Evolutionary conservation across 2,113 vertebrate genomes (phyloP), one percentile per base, ranked within the genome.

Genomic region (Urocynchramus pylzowi): DNA sequence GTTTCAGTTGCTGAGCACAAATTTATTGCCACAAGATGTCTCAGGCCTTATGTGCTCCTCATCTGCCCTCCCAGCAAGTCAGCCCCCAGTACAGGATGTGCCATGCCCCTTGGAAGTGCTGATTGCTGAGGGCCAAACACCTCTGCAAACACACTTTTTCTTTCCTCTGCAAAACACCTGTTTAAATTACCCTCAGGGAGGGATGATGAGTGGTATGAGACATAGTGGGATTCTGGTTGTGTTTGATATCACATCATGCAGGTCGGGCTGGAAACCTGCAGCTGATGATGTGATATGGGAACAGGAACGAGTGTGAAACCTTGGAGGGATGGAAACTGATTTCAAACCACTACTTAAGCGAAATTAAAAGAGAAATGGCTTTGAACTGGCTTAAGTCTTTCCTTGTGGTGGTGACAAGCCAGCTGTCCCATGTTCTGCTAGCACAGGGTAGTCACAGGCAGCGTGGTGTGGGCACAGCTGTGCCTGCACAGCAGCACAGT

Each of bases 401-500:
- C 41, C 27, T 30, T 31, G 52, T 24, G 19, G 33, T 63, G 63
- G 42, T 45, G 50, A 24, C 42, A 52, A 44, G 24, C 19, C 23
- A 19, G 24, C 54, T 56, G 45, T 76, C 49, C 22, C 17, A 2
- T 2, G 1, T 19, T 49, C 8, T 7, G 7, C 53, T 63, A 7
- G 47, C 23, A 16, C 39, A 30, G 64, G 23, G 33, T 50, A 33
- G 47, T 53, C 4, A 11, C 16, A 79, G 50, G 30, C 42, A 23
- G 50, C 3, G 0, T 69, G 45, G 19, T 42, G 35, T 42, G 76
- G 41, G n/a, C 47, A 49, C 5, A 11, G 61, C 28, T 60, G 11
- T 27, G 16, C 33, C 49, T 27, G 28, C 24, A 13, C n/a, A 57
- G 87, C 0, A 0, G 4, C 33, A 20, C 68, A 10, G 13, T 16